A percentile compares a stretch with the other conserved stretches of the same genome.
These are phyloP conservation scores for Cyrtonyx montezumae DNA, from an alignment of 2,113 vertebrate species.

Conservation along the genomic window DNA sequence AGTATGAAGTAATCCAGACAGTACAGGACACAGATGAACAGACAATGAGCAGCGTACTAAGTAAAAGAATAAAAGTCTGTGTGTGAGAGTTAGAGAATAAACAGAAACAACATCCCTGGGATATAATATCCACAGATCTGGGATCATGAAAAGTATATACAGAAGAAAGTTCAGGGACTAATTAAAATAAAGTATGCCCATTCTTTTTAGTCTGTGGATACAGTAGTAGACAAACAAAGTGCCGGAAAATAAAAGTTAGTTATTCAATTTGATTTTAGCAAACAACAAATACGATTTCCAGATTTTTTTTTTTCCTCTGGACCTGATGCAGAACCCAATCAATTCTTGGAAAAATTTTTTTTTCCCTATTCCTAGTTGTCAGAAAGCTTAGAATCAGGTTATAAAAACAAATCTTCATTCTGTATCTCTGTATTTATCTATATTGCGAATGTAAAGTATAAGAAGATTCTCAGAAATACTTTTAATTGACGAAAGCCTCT, in stretches of 20 bases:
- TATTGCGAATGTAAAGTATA: not conserved
- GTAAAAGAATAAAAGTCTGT: constrained; percentile 24
- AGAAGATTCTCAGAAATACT: not conserved
- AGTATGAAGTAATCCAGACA: constrained; percentile 41
- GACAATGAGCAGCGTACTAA: constrained; percentile 7
- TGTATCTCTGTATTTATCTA: not conserved
- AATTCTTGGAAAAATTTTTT: not conserved
- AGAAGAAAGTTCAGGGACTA: constrained; percentile 18
- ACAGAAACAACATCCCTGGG: constrained; percentile 50
- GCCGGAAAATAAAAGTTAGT: not conserved
- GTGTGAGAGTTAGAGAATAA: constrained; percentile 14
- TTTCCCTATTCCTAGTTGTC: not conserved
- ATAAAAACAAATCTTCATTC: not conserved
- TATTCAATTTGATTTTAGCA: not conserved
- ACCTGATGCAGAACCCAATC: not conserved
- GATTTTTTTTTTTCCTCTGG: not conserved
- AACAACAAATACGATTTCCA: not conserved
- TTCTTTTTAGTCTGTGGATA: constrained; percentile 10
- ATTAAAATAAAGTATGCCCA: constrained; percentile 26
- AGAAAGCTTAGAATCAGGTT: not conserved
- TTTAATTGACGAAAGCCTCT: not conserved
- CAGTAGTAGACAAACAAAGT: not conserved
- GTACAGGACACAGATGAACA: constrained; percentile 36
- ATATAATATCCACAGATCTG: constrained; percentile 29
- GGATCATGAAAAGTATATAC: constrained; percentile 29